Evolutionary conservation across 2,888 invertebrate species (phyloP).

Genomic region (Melieria picta): DNA sequence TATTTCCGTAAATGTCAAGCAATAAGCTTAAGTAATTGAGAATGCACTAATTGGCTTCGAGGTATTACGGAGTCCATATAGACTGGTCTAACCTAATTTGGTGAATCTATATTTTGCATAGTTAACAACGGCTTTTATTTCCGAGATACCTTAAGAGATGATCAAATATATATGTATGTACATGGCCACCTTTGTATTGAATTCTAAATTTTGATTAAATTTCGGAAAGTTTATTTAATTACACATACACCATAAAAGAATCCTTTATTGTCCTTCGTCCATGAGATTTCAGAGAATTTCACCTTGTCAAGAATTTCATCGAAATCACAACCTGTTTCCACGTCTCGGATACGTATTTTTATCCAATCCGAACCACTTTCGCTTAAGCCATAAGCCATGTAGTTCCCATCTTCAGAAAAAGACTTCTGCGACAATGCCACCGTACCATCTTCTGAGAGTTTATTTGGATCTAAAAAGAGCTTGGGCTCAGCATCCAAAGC

Average conservation of each 20-base stretch:
- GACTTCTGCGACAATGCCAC: slow-evolving; percentile 78
- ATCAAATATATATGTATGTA: no score
- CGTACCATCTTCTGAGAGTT: slow-evolving; percentile 90
- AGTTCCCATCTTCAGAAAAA: slow-evolving; percentile 90
- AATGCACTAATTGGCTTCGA: no score
- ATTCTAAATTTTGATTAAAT: no score
- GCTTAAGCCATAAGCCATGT: slow-evolving; percentile 91
- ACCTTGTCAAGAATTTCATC: slow-evolving; percentile 90
- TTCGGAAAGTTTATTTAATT: neutral
- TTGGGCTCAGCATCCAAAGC: slow-evolving; percentile 77
- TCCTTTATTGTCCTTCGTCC: slow-evolving; percentile 95
- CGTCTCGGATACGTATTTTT: slow-evolving; percentile 84
- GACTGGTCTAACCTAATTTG: no score
- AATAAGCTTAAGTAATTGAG: no score
- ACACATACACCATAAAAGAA: slow-evolving; percentile 87
- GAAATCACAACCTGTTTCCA: slow-evolving; percentile 80
- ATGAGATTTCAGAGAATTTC: slow-evolving; percentile 90
- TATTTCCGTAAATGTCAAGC: no score
- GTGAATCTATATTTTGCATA: no score
- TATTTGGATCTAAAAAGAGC: slow-evolving; percentile 96
- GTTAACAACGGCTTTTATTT: no score
- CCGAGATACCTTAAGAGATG: no score
- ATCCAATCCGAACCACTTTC: slow-evolving; percentile 97
- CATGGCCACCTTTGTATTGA: no score
- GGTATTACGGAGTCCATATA: no score